Evolutionary conservation across 2,113 vertebrate genomes (phyloP).

Genomic region (Rostratula benghalensis): DNA sequence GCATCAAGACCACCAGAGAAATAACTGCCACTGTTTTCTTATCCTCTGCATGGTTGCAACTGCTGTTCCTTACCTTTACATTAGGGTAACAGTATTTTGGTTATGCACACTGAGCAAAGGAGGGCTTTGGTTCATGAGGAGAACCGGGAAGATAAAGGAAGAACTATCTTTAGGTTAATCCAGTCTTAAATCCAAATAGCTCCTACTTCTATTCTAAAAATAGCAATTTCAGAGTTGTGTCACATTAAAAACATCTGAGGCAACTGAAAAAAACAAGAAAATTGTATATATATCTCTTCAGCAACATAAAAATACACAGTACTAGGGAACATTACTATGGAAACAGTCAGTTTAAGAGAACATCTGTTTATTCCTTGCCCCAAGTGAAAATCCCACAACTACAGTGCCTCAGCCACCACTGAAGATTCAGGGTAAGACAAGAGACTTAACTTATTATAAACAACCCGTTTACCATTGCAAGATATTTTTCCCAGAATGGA

Average conservation of each 20-base stretch:
- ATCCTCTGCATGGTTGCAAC: neutral
- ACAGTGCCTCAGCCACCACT: neutral
- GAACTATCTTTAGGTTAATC: neutral
- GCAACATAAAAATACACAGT: constrained; percentile 8
- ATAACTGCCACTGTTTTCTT: neutral
- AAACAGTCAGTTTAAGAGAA: constrained; percentile 36
- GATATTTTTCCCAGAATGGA: neutral
- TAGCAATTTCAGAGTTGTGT: neutral
- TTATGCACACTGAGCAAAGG: neutral
- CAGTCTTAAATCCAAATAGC: neutral
- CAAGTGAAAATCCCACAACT: neutral
- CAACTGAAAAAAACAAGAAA: neutral
- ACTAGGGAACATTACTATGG: constrained; percentile 31
- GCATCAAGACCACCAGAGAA: neutral
- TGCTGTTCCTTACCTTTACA: neutral
- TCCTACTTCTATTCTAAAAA: neutral
- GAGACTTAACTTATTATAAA: neutral
- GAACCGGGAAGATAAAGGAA: neutral
- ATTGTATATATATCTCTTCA: neutral
- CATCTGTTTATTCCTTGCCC: constrained; percentile 18
- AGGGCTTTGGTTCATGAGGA: neutral
- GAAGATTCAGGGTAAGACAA: neutral
- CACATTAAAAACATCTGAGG: neutral
- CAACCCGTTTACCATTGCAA: neutral
- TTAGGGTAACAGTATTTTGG: neutral